A percentile compares a stretch with the other conserved stretches of the same genome.
phyloP scores from a whole-genome alignment of 2,797 vertebrate genomes.

The Falco berigora region DNA sequence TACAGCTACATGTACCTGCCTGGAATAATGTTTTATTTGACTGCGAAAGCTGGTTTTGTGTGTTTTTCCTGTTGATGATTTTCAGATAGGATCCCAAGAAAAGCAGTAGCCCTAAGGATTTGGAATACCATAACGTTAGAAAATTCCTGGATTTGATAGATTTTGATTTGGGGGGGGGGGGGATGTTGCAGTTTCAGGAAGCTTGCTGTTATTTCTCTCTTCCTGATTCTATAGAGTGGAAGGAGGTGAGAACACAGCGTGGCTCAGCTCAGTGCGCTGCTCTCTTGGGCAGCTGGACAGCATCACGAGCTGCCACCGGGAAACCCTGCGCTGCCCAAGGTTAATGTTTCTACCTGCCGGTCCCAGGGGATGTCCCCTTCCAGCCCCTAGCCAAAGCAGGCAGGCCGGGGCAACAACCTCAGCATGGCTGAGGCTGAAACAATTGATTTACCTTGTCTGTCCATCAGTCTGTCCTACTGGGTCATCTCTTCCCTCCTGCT shows the following conservation, averaged over 20 bases:
- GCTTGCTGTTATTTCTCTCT: not conserved
- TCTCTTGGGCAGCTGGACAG: not conserved
- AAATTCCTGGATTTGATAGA: not conserved
- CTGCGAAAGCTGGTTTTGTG: not conserved
- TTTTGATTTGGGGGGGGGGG: no score
- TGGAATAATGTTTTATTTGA: not conserved
- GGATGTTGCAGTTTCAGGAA: not conserved
- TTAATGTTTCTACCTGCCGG: not conserved
- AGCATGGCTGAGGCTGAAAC: not conserved
- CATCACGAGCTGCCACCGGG: not conserved
- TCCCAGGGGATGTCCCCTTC: not conserved
- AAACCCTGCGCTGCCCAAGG: not conserved
- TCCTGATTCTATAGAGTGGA: not conserved
- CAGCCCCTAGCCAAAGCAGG: not conserved
- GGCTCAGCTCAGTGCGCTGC: not conserved
- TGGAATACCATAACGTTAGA: not conserved
- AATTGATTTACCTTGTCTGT: not conserved
- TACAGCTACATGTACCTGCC: not conserved
- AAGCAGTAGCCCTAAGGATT: not conserved
- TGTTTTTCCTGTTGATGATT: not conserved
- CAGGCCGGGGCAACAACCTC: not conserved
- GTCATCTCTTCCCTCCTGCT: not conserved
- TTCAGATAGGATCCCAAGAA: not conserved
- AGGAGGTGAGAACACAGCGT: not conserved
- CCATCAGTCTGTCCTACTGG: not conserved